Conservation (phyloP, 2,888 invertebrate genomes). For the Agrotis puta region DNA sequence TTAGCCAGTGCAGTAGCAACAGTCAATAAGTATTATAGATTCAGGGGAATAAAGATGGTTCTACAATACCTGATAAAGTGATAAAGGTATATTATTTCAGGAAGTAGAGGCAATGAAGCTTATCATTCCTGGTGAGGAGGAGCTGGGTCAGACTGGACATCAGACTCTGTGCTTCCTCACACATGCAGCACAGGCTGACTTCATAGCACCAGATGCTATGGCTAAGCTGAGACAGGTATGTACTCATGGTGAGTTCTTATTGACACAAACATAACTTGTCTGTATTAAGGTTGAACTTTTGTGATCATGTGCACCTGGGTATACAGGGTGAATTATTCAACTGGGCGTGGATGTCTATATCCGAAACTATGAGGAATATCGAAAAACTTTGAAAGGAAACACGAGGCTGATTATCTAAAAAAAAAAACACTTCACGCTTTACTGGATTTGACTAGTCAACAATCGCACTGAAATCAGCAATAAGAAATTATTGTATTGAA, state of each 20-base stretch:
- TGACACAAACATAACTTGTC: background rate
- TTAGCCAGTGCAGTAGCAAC: no score
- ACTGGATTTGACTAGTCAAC: no score
- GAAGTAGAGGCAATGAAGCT: conserved; percentile 98
- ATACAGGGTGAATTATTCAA: no score
- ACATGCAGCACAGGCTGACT: conserved; percentile 97
- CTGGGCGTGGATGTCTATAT: no score
- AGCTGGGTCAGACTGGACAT: conserved; percentile 96
- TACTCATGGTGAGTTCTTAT: conserved; percentile 1
- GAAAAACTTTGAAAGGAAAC: no score
- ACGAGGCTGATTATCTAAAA: no score
- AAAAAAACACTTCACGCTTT: no score
- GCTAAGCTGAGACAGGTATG: conserved; percentile 97
- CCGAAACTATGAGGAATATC: no score
- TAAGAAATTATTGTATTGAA: no score
- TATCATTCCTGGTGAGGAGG: conserved; percentile 97
- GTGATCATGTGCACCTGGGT: background rate
- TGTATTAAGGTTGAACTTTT: background rate
- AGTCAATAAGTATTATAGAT: no score
- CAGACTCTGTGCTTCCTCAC: conserved; percentile 98
- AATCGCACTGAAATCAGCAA: no score
- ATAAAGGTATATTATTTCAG: conserved; percentile 89
- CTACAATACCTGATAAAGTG: background rate
- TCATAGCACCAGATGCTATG: conserved; percentile 99
- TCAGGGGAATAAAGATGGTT: background rate